Percentiles rank a stretch among this genome's conserved stretches.
These are phyloP conservation scores for Tubulanus polymorphus DNA, from an alignment of 2,888 invertebrate genomes.

Conservation along the genomic window DNA sequence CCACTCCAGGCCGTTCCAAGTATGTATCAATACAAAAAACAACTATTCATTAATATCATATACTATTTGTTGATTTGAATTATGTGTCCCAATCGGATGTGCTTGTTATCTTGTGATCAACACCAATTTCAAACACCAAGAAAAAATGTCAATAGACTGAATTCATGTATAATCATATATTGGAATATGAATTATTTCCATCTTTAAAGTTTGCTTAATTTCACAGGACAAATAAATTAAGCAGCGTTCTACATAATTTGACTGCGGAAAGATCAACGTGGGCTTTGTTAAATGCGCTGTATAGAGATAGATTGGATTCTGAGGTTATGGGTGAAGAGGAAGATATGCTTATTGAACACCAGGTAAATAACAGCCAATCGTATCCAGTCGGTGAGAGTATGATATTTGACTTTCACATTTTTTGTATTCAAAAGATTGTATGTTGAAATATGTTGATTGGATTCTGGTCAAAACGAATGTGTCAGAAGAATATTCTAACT, in stretches of 20 bases:
- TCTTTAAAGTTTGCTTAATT: constrained; percentile 41
- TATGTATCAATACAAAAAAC: neutral
- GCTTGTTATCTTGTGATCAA: too few species aligned
- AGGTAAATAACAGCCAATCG: constrained; percentile 9
- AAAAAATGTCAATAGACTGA: too few species aligned
- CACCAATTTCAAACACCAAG: too few species aligned
- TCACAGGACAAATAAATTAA: too few species aligned
- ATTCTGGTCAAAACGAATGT: too few species aligned
- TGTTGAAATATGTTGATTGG: too few species aligned
- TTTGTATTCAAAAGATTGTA: too few species aligned
- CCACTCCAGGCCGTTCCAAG: neutral
- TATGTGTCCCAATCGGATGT: too few species aligned
- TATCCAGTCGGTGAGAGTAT: constrained; percentile 8
- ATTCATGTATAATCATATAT: too few species aligned
- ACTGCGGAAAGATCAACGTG: constrained; percentile 84
- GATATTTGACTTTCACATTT: neutral
- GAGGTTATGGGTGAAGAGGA: constrained; percentile 27
- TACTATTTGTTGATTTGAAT: neutral
- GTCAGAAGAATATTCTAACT: too few species aligned
- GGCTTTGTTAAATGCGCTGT: constrained; percentile 77
- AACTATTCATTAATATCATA: neutral
- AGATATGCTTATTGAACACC: constrained; percentile 17
- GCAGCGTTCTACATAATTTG: constrained; percentile 53
- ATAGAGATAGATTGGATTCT: constrained; percentile 69
- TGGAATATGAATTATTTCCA: neutral